These are phyloP conservation scores for Chorisops tibialis DNA, from an alignment of 2,888 invertebrate genomes.

Conservation along the genomic window DNA sequence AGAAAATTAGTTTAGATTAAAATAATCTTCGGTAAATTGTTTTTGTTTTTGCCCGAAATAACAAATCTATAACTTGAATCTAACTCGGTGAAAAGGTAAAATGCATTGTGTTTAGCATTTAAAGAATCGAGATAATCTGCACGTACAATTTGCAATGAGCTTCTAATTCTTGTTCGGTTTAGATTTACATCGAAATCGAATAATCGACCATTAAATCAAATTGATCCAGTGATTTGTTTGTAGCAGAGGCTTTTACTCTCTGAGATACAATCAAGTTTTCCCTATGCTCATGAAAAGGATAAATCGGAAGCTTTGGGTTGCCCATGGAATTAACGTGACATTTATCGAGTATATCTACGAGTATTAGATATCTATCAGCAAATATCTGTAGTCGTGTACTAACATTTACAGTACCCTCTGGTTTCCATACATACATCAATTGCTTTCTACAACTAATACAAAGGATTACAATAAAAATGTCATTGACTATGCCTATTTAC, in stretches of 20 bases:
- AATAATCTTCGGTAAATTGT: too few species aligned
- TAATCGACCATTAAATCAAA: constrained; percentile 17
- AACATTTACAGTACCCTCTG: not conserved
- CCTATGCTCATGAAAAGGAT: not conserved
- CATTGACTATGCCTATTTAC: not conserved
- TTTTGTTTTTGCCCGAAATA: too few species aligned
- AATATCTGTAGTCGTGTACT: not conserved
- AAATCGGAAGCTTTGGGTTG: not conserved
- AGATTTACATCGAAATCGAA: constrained; percentile 3
- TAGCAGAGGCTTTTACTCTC: not conserved
- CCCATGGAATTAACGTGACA: not conserved
- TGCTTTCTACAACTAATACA: constrained; percentile 7
- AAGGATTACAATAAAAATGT: constrained; percentile 12
- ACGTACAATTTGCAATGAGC: not conserved
- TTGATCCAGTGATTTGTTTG: constrained; percentile 11
- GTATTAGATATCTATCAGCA: not conserved
- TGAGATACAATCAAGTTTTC: not conserved
- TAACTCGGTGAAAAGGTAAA: too few species aligned
- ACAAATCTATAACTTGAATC: too few species aligned
- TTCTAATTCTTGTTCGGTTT: constrained; percentile 1
- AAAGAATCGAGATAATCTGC: too few species aligned
- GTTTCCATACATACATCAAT: not conserved
- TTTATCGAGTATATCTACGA: not conserved
- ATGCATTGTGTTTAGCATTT: too few species aligned
- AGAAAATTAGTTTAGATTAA: too few species aligned